phyloP scores from a whole-genome alignment of 2,113 vertebrate species.

The Erinaceus europaeus region DNA sequence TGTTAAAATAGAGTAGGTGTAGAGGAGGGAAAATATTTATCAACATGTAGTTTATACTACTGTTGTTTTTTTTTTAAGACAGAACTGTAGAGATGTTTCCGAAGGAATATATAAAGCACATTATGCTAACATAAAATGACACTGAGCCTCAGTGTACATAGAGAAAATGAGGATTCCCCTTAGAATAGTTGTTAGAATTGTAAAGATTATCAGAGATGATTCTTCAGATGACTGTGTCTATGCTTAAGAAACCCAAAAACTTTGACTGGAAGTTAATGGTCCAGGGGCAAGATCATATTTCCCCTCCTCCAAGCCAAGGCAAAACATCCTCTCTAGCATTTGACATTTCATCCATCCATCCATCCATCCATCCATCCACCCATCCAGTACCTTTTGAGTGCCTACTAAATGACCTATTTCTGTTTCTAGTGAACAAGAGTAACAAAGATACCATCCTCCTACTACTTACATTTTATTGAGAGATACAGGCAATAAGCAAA shows the following conservation, averaged over 20 bases:
- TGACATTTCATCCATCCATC: too few species aligned
- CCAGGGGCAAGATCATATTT: not conserved
- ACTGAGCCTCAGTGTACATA: not conserved
- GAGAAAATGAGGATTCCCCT: not conserved
- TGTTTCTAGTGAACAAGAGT: not conserved
- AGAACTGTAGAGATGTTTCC: slow-evolving; percentile 27
- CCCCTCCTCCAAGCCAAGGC: not conserved
- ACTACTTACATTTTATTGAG: not conserved
- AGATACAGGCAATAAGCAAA: not conserved
- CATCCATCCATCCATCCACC: not conserved
- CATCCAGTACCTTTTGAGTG: not conserved
- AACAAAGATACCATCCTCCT: not conserved
- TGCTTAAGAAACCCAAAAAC: not conserved
- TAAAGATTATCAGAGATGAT: not conserved
- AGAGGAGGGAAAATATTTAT: slow-evolving; percentile 69
- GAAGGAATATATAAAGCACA: slow-evolving; percentile 17
- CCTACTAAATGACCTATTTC: not conserved
- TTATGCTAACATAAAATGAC: slow-evolving; percentile 19
- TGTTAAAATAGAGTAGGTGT: slow-evolving; percentile 63
- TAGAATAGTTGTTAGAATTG: not conserved
- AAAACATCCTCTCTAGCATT: not conserved
- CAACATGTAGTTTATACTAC: slow-evolving; percentile 62
- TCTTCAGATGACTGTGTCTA: not conserved
- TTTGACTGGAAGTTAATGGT: not conserved
- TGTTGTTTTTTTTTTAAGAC: slow-evolving; percentile 45